Base-by-base conservation (phyloP, 2,888 invertebrate species). In the Himalopsyche japonica region DNA sequence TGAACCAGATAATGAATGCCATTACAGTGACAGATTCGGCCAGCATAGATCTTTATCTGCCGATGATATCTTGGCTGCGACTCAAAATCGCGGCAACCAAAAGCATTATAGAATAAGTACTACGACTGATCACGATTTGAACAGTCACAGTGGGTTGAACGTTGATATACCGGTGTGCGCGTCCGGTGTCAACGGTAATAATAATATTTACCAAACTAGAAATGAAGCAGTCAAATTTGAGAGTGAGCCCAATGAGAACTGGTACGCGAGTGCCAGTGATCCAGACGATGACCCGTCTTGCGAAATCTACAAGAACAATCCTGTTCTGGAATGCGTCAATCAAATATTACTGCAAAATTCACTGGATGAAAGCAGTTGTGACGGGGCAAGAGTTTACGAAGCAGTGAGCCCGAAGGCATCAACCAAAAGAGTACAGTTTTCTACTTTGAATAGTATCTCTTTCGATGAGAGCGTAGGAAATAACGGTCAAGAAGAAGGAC, bases 321-420 rank as follows among this genome's bases (percentile, higher is more conserved):
- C 97, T 0, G 97, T 97, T 8, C 90, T 97, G 80, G 97, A 97
- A 90, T 97, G 97, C 89, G 96, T 97, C 87, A 97, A 97, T 91
- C 97, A 96, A 90, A 97, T 97, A 88, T 91, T 97, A 57, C 90
- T 97, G 43, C 95, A 96, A 88, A 96, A 97, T 89, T 94, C 94
- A 27, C 91, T 94, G 89, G 94, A 94, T 86, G 94, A 92, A 85
- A 93, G 92, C 87, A 92, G 92, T 86, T 92, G 91, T 87, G 92
- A 92, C 86, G 91, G 91, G 87, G 91, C 92, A 10, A 91, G 92
- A 88, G 91, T 91, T 64, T 92, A 92, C 87, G 91, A 92, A 89
- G 88, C 91, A 77, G 91, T 91, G 24, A 92, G 92, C 87, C 92
- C 92, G 10, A 92, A 92, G 88, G 88, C 92, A 34, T 89, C 92